These are phyloP conservation scores for Drosophila ficusphila DNA, from an alignment of 1,140 invertebrate species.

Conservation along the genomic window DNA sequence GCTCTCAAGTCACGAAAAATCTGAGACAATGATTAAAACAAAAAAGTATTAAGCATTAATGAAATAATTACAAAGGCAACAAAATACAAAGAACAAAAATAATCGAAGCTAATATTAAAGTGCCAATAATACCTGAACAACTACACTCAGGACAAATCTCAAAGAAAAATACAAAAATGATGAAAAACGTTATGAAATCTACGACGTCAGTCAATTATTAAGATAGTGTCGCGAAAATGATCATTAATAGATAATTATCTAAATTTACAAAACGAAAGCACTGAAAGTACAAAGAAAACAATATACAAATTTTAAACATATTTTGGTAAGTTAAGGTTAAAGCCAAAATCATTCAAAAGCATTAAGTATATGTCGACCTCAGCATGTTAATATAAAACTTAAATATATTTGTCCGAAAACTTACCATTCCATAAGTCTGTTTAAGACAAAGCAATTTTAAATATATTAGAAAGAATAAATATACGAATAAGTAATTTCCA, in stretches of 20 bases:
- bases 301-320: conserved; percentile 32
- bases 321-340: conserved; percentile 76
- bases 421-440: neutral
- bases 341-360: conserved; percentile 12
- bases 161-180: conserved; percentile 19
- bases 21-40: conserved; percentile 27
- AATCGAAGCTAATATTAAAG: conserved; percentile 1
- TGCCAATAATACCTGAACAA: conserved; percentile 42
- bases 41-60: conserved; percentile 19
- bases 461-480: too few relatives aligned
- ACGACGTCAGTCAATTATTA: conserved; percentile 32
- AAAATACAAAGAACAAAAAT: conserved; percentile 21
- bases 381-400: conserved; percentile 1
- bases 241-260: conserved; percentile 19
- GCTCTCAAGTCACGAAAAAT: conserved; percentile 4
- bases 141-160: conserved; percentile 14
- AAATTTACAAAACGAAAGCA: conserved; percentile 43
- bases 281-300: conserved; percentile 31
- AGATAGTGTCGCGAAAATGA: conserved; percentile 32
- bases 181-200: conserved; percentile 19
- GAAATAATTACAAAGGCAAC: conserved; percentile 11
- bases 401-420: conserved; percentile 3
- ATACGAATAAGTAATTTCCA: too few relatives aligned
- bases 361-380: conserved; percentile 26
- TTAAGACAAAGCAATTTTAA: neutral